Percentiles rank a stretch among this genome's conserved stretches.
phyloP scores from a whole-genome alignment of 2,113 vertebrate genomes.

The Labeo catla region DNA sequence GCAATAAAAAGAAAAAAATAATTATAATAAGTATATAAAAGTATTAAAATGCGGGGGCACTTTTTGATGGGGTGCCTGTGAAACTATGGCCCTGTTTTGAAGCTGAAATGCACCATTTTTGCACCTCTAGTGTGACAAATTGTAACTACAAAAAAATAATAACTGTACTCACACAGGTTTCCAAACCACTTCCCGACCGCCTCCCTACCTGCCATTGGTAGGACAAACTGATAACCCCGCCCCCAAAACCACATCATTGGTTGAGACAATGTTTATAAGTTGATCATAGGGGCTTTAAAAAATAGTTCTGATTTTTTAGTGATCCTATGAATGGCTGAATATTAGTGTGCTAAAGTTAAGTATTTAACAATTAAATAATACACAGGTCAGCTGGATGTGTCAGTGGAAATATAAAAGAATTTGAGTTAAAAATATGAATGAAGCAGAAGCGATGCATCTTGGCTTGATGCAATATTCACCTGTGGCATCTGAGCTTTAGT shows the following conservation, averaged over 20 bases:
- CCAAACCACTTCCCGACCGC: neutral
- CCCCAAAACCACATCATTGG: neutral
- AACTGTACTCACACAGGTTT: neutral
- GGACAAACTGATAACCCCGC: neutral
- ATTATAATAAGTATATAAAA: too few relatives aligned
- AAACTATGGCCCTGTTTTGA: neutral
- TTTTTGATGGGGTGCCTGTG: neutral
- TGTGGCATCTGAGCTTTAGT: slow-evolving; percentile 17
- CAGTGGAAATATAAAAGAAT: neutral
- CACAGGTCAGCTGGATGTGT: neutral
- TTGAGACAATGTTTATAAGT: neutral
- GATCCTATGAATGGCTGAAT: neutral
- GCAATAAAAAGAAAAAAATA: too few relatives aligned
- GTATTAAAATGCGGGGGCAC: neutral
- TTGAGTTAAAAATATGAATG: neutral
- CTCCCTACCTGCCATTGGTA: neutral
- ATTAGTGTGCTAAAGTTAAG: neutral
- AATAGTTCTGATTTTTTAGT: too few relatives aligned
- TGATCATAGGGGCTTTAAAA: neutral
- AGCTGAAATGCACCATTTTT: neutral
- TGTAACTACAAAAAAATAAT: neutral
- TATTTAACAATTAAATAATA: neutral
- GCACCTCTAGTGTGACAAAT: neutral
- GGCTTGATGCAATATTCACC: neutral
- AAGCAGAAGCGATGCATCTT: neutral